Evolutionary conservation across 2,113 vertebrate species (phyloP).

Genomic region (Reinhardtius hippoglossoides): DNA sequence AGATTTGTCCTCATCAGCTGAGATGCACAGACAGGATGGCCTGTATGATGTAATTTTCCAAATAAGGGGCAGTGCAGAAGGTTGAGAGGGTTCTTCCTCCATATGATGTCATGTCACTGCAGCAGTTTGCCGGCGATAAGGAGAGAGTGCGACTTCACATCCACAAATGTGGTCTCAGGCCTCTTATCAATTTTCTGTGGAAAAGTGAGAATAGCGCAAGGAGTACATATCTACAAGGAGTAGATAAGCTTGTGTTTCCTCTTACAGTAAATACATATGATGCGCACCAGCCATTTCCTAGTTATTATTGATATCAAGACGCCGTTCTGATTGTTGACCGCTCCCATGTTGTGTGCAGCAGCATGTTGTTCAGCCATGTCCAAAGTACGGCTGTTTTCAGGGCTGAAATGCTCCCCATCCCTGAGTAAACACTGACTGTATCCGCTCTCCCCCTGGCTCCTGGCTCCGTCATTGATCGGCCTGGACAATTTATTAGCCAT

Average conservation of each 20-base stretch:
- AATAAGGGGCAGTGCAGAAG: conserved; percentile 35
- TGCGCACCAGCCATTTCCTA: conserved; percentile 9
- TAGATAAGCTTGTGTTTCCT: conserved; percentile 20
- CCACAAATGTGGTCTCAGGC: conserved; percentile 58
- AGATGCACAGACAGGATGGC: background rate
- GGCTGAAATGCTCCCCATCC: conserved; percentile 49
- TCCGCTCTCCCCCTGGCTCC: conserved; percentile 47
- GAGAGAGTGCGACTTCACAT: conserved; percentile 50
- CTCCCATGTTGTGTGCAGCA: background rate
- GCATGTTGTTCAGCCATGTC: conserved; percentile 3
- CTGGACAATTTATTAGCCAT: conserved; percentile 84
- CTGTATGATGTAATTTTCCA: conserved; percentile 59
- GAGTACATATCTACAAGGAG: too few relatives aligned
- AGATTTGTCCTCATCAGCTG: background rate
- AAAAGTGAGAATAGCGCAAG: conserved; percentile 31
- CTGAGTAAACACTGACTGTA: conserved; percentile 65
- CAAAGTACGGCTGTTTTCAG: conserved; percentile 32
- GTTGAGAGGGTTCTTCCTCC: conserved; percentile 50
- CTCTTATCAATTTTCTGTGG: conserved; percentile 51
- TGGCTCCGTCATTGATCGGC: conserved; percentile 71
- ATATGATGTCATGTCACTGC: conserved; percentile 73
- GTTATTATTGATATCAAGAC: conserved; percentile 17
- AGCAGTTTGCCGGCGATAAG: conserved; percentile 79
- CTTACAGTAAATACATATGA: background rate
- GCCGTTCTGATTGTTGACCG: conserved; percentile 14